Conservation (phyloP, 2,888 invertebrate genomes). For the Melieria crassipennis region DNA sequence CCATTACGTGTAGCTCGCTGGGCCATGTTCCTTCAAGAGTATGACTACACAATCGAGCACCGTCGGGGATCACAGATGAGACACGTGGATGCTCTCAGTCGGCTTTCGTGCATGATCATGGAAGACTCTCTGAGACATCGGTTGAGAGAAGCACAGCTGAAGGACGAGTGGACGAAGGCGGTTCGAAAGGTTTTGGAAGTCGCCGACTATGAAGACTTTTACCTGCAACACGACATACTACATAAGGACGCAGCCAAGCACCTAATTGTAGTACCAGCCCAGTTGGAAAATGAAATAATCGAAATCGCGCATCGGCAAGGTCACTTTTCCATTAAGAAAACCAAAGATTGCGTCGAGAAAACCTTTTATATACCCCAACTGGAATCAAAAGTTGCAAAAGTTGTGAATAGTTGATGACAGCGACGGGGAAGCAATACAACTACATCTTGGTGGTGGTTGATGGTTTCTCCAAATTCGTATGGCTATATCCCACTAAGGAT, state of each 20-base stretch:
- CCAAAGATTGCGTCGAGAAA: constrained; percentile 41
- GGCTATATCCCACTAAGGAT: constrained; percentile 55
- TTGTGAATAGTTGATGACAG: constrained; percentile 41
- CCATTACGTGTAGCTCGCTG: constrained; percentile 21
- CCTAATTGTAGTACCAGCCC: constrained; percentile 30
- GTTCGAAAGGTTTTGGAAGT: constrained; percentile 31
- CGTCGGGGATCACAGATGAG: constrained; percentile 19
- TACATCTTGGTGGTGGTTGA: constrained; percentile 55
- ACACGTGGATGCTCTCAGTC: constrained; percentile 17
- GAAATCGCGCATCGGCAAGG: constrained; percentile 54
- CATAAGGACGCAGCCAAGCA: constrained; percentile 31
- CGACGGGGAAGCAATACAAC: constrained; percentile 52
- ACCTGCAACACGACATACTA: constrained; percentile 26
- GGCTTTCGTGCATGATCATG: constrained; percentile 6
- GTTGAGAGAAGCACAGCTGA: constrained; percentile 23
- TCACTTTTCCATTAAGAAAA: constrained; percentile 56
- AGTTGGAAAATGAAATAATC: constrained; percentile 55
- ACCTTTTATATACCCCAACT: constrained; percentile 37
- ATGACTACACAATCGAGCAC: constrained; percentile 22
- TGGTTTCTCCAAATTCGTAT: constrained; percentile 55
- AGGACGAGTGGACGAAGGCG: constrained; percentile 23
- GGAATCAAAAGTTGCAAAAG: constrained; percentile 27
- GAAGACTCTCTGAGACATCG: constrained; percentile 26
- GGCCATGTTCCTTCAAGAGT: constrained; percentile 22
- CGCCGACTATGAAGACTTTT: constrained; percentile 30